These are phyloP conservation scores for Novumbra hubbsi DNA, from an alignment of 2,797 vertebrate species.

Conservation along the genomic window DNA sequence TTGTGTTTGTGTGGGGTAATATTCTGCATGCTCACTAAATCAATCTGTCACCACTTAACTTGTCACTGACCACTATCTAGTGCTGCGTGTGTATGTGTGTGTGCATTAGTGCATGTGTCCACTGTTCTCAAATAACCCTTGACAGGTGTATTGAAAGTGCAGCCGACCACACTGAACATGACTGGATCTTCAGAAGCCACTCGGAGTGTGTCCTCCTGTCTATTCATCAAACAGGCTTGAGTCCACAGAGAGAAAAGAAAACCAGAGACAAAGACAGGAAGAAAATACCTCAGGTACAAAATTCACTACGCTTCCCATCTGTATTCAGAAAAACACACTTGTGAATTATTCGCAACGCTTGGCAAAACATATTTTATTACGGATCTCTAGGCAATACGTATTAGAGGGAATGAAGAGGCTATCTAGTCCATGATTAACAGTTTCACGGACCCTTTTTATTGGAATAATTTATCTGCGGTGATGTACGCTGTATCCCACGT, in stretches of 20 bases:
- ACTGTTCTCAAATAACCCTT: slow-evolving; percentile 45
- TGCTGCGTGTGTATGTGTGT: slow-evolving; percentile 23
- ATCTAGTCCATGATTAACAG: slow-evolving; percentile 69
- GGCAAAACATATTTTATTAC: slow-evolving; percentile 43
- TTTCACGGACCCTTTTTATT: slow-evolving; percentile 66
- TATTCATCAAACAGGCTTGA: slow-evolving; percentile 41
- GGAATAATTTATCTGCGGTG: slow-evolving; percentile 59
- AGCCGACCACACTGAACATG: slow-evolving; percentile 47
- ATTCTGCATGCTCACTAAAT: slow-evolving; percentile 48
- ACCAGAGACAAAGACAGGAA: slow-evolving; percentile 7
- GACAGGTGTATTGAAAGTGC: slow-evolving; percentile 55
- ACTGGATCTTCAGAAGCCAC: slow-evolving; percentile 52
- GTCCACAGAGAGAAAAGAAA: slow-evolving; percentile 43
- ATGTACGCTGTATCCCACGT: not conserved
- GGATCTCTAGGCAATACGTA: slow-evolving; percentile 39
- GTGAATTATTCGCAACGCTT: slow-evolving; percentile 34
- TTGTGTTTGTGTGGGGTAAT: slow-evolving; percentile 15
- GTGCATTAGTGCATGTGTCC: slow-evolving; percentile 19
- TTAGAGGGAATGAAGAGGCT: slow-evolving; percentile 57
- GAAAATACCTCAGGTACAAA: not conserved
- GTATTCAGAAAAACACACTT: slow-evolving; percentile 12
- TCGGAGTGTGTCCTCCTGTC: slow-evolving; percentile 66
- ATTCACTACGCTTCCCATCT: slow-evolving; percentile 24
- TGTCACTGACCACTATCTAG: slow-evolving; percentile 53
- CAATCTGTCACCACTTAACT: slow-evolving; percentile 65